Percentiles rank a stretch among this genome's conserved stretches.
phyloP scores from a whole-genome alignment of 2,888 invertebrate genomes.

The Poecilus cupreus region DNA sequence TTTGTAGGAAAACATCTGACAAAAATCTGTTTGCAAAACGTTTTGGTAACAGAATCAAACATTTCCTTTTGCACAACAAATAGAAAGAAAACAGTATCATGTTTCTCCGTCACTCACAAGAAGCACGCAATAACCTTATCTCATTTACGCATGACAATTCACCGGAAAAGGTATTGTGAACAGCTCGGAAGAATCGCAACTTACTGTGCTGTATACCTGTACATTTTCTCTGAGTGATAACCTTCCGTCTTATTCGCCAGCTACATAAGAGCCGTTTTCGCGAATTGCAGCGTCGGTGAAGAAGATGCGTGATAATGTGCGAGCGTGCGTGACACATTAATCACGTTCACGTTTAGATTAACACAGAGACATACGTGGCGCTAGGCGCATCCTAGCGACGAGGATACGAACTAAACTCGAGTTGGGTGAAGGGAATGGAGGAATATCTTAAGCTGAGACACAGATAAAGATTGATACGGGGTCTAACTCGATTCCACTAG shows the following conservation, averaged over 20 bases:
- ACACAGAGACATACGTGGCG: constrained; percentile 11
- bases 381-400: not conserved
- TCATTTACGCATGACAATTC: constrained; percentile 27
- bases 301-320: constrained; percentile 41
- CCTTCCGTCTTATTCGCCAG: not conserved
- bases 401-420: not conserved
- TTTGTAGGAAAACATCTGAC: not conserved
- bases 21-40: constrained; percentile 30
- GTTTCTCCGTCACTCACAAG: not conserved
- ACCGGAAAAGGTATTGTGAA: constrained; percentile 21
- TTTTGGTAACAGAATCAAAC: constrained; percentile 24
- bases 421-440: not conserved
- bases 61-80: constrained; percentile 17
- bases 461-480: constrained; percentile 2
- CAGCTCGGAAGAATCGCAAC: constrained; percentile 5
- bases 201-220: constrained; percentile 17
- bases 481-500: constrained; percentile 10
- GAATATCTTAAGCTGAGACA: not conserved
- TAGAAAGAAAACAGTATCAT: constrained; percentile 18
- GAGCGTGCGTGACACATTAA: constrained; percentile 43
- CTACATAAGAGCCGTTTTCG: not conserved
- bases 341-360: constrained; percentile 39
- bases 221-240: not conserved
- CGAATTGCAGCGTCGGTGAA: not conserved
- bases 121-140: constrained; percentile 9